phyloP scores from a whole-genome alignment of 1,140 invertebrate species.

The Nylanderia fulva region DNA sequence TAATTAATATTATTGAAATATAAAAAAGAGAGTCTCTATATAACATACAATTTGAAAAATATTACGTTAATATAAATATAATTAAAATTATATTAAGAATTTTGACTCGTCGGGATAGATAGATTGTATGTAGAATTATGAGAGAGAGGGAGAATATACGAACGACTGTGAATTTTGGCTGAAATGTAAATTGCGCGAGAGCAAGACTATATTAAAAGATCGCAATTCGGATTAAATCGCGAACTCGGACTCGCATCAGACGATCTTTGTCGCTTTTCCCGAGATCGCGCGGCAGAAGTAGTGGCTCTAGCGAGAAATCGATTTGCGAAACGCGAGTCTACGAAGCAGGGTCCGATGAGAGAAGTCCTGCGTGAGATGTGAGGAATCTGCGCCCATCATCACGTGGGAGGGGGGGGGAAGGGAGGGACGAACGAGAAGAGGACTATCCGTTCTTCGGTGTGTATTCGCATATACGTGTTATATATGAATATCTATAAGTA shows the following conservation, averaged over 20 bases:
- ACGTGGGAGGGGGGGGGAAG: conserved; percentile 19
- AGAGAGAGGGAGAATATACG: background rate
- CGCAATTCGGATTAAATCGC: conserved; percentile 10
- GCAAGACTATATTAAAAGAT: conserved; percentile 3
- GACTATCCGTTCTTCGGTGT: background rate
- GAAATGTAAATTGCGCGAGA: conserved; percentile 14
- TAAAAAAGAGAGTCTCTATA: background rate
- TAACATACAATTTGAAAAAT: background rate
- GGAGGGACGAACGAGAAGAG: background rate
- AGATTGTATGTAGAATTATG: background rate
- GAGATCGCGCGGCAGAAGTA: conserved; percentile 46
- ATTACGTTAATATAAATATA: too few species aligned
- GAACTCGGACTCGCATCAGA: background rate
- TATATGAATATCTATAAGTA: background rate
- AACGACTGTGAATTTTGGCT: background rate
- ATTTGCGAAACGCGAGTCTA: conserved; percentile 65
- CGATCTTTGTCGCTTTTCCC: conserved; percentile 57
- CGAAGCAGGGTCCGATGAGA: background rate
- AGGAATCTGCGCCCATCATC: conserved; percentile 60
- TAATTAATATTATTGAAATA: background rate
- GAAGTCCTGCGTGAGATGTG: conserved; percentile 22
- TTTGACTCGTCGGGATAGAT: too few species aligned
- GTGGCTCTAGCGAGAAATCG: conserved; percentile 66
- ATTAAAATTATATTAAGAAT: background rate
- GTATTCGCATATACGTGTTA: background rate